These are phyloP conservation scores for Galeruca laticollis DNA, from an alignment of 2,888 invertebrate species.

Conservation along the genomic window DNA sequence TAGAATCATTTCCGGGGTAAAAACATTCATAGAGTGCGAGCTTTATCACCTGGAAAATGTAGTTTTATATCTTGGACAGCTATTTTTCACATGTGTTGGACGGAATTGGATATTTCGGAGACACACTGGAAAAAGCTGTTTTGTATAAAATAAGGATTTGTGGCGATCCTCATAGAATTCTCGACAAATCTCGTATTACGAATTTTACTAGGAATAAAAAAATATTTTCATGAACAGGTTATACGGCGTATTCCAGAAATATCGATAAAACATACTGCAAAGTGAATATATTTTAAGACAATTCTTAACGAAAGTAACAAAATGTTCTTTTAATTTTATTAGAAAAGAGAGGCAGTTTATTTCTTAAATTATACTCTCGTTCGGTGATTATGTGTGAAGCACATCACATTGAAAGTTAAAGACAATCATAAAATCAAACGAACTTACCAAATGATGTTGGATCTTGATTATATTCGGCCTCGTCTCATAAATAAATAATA, in stretches of 20 bases:
- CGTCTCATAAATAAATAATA: no score
- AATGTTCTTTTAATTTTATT: no score
- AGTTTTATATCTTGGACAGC: slow-evolving; percentile 12
- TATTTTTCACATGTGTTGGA: slow-evolving; percentile 7
- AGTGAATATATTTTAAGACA: no score
- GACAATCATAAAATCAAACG: no score
- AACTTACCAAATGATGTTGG: no score
- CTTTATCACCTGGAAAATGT: slow-evolving; percentile 20
- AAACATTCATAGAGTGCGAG: slow-evolving; percentile 15
- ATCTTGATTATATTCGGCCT: no score
- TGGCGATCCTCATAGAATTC: neutral
- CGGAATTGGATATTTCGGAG: slow-evolving; percentile 8
- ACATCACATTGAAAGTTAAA: no score
- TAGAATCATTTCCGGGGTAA: neutral
- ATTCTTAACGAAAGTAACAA: no score
- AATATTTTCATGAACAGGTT: neutral
- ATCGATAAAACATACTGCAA: neutral
- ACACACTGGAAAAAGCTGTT: slow-evolving; percentile 6
- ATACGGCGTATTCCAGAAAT: neutral
- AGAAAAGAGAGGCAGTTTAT: no score
- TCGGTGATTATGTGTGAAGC: no score
- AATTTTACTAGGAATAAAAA: neutral
- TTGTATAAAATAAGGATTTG: slow-evolving; percentile 1
- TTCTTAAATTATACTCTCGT: no score
- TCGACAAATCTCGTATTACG: neutral